Evolutionary conservation across 2,888 invertebrate species (phyloP).

Genomic region (Eupithecia pulchellata): DNA sequence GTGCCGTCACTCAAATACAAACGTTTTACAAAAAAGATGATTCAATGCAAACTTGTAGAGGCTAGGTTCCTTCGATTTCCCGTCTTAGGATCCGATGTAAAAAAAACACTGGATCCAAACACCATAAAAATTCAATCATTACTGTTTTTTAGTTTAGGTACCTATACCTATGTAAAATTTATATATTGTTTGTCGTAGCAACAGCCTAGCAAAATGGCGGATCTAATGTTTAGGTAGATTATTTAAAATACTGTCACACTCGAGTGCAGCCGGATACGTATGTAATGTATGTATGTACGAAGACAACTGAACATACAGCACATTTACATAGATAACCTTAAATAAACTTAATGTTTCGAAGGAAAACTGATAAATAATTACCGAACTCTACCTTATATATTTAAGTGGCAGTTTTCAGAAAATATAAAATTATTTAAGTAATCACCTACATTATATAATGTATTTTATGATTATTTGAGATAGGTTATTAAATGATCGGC

Average conservation of each 20-base stretch:
- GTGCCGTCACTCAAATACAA: not conserved
- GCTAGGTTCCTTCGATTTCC: too few species aligned
- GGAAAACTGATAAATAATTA: slow-evolving; percentile 21
- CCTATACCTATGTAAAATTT: not conserved
- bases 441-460: too few species aligned
- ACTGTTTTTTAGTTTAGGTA: not conserved
- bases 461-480: not conserved
- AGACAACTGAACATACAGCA: slow-evolving; percentile 34
- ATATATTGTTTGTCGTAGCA: slow-evolving; percentile 9
- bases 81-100: too few species aligned
- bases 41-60: too few species aligned
- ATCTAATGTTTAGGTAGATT: slow-evolving; percentile 5
- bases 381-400: not conserved
- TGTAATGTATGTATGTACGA: slow-evolving; percentile 23
- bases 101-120: too few species aligned
- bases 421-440: not conserved
- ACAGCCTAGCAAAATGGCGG: slow-evolving; percentile 10
- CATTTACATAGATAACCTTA: slow-evolving; percentile 40
- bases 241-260: slow-evolving; percentile 35
- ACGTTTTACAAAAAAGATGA: not conserved
- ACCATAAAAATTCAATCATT: too few species aligned
- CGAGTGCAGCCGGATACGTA: slow-evolving; percentile 36
- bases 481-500: not conserved
- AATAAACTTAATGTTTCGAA: slow-evolving; percentile 27
- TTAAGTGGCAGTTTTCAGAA: not conserved